Conservation (phyloP, 1,140 invertebrate species). For the Musca domestica region DNA sequence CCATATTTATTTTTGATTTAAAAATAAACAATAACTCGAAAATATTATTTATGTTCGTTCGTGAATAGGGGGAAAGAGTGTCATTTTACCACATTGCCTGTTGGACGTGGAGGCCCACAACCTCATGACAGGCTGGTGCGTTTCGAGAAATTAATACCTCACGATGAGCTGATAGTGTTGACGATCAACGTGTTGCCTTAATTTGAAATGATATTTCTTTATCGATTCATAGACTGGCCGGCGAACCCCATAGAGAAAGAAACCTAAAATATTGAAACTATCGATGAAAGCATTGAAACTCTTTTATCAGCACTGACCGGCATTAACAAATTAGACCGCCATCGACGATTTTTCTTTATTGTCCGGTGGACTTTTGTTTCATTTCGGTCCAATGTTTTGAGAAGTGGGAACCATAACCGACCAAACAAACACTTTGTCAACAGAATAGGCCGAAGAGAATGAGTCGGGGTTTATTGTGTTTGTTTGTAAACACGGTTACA, state of each 20-base stretch:
- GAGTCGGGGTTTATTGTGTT: background rate
- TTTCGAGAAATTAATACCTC: constrained; percentile 12
- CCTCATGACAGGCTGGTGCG: too few relatives aligned
- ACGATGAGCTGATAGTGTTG: constrained; percentile 17
- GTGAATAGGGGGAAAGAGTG: background rate
- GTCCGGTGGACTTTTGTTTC: background rate
- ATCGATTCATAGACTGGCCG: background rate
- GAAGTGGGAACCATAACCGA: background rate
- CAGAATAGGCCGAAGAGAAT: background rate
- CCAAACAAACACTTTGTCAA: constrained; percentile 4
- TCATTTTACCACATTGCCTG: constrained; percentile 7
- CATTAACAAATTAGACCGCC: constrained; percentile 19
- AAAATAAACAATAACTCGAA: background rate
- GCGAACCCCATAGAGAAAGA: too few relatives aligned
- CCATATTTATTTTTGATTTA: background rate
- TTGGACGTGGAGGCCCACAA: too few relatives aligned
- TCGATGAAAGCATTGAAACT: constrained; percentile 14
- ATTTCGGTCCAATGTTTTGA: too few relatives aligned
- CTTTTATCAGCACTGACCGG: background rate
- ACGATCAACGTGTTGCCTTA: constrained; percentile 4
- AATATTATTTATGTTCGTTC: constrained; percentile 17
- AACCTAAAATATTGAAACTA: constrained; percentile 9
- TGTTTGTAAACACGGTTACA: background rate
- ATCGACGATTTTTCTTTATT: background rate
- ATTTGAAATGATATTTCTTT: background rate